phyloP scores from a whole-genome alignment of 2,797 vertebrate genomes.

The Sebastes umbrosus region DNA sequence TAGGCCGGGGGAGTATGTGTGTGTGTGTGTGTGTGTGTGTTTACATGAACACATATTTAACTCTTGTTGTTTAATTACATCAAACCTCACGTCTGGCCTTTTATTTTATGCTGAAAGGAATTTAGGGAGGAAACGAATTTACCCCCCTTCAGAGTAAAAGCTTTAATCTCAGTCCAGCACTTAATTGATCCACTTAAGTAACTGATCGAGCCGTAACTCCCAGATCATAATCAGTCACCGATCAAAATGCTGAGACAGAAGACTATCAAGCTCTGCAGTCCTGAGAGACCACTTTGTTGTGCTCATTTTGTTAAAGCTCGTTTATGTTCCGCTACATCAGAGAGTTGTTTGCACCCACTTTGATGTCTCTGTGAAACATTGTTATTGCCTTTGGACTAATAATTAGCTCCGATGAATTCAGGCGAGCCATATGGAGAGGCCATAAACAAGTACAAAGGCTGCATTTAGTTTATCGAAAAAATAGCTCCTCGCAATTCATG shows the following conservation, averaged over 20 bases:
- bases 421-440: constrained; percentile 49
- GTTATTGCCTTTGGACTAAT: constrained; percentile 73
- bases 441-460: constrained; percentile 70
- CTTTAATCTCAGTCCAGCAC: constrained; percentile 46
- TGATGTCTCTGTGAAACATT: constrained; percentile 66
- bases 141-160: constrained; percentile 5
- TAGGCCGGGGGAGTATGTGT: background rate
- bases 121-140: constrained; percentile 2
- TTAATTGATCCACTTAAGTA: constrained; percentile 56
- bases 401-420: constrained; percentile 67
- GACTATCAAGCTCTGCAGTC: constrained; percentile 57
- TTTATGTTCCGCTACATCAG: constrained; percentile 62
- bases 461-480: constrained; percentile 59
- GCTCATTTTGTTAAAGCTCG: constrained; percentile 54
- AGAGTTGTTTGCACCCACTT: constrained; percentile 61
- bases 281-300: constrained; percentile 63
- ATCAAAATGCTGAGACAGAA: constrained; percentile 56
- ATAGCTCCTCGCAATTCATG: constrained; percentile 44
- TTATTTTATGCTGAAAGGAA: constrained; percentile 1
- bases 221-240: constrained; percentile 48
- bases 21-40: background rate
- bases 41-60: background rate
- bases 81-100: constrained; percentile 1
- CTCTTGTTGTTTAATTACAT: constrained; percentile 17
- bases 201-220: constrained; percentile 28